Conservation (phyloP, 1,140 invertebrate genomes). For the Stegodyphus mimosarum region DNA sequence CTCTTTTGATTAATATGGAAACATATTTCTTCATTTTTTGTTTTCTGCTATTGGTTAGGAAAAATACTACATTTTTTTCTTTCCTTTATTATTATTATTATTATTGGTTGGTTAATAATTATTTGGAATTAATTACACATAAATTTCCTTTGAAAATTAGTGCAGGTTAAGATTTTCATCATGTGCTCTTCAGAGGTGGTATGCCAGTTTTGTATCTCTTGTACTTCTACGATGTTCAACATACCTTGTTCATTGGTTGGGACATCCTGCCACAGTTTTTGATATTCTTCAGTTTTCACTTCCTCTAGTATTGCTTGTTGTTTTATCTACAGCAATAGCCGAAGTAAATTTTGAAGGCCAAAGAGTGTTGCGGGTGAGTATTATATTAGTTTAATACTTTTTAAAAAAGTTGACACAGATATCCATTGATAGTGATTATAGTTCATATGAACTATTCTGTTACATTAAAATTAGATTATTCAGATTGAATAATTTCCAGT, state of each 20-base stretch:
- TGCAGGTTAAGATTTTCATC: slow-evolving; percentile 66
- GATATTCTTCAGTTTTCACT: slow-evolving; percentile 67
- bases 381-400: neutral
- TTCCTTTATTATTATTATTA: no score
- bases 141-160: slow-evolving; percentile 62
- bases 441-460: no score
- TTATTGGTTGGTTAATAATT: no score
- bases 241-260: slow-evolving; percentile 67
- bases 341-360: slow-evolving; percentile 68
- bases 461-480: no score
- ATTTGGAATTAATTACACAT: no score
- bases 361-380: slow-evolving; percentile 39
- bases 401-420: no score
- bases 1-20: no score
- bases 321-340: slow-evolving; percentile 68
- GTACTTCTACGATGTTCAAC: slow-evolving; percentile 67
- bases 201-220: slow-evolving; percentile 67
- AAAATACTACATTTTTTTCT: slow-evolving; percentile 40
- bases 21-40: no score
- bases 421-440: no score
- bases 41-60: no score
- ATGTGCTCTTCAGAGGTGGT: slow-evolving; percentile 67
- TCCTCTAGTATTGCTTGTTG: slow-evolving; percentile 66
- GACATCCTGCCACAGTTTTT: slow-evolving; percentile 64
- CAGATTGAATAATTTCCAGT: no score